Evolutionary conservation across 2,888 invertebrate species (phyloP), one percentile per base, ranked within the genome.

Genomic region (Busseola fusca): DNA sequence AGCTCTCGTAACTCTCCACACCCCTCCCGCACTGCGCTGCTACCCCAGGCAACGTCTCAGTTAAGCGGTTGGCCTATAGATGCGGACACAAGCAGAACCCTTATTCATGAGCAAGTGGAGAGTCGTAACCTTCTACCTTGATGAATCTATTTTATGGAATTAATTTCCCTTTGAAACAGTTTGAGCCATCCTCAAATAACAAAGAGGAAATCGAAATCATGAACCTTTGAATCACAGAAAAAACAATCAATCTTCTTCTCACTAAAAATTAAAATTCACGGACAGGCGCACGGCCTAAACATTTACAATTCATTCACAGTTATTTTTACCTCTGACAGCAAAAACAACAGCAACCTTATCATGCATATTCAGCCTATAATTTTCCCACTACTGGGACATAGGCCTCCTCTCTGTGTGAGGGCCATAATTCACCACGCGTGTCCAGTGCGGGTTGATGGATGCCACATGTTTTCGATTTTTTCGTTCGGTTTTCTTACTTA

Each of bases 81-180:
- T 42, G 40, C 7, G 4, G 27, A 27, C 18, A 10, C 56, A 64
- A 34, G 37, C 21, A 9, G 25, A 14, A 21, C 65, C 64, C 40
- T 64, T 65, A 65, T 65, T 65, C 64, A 63, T 65, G 65, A 65
- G 65, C n/a, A 18, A 42, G 30, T 42, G 1, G 64, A 30, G n/a
- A 30, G n/a, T 64, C 14, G 27, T 62, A 40, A 16, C 10, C 30
- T 18, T 1, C 12, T 7, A 2, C 12, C 7, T 18, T 30, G n/a
- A 25, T 40, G 27, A 60, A 64, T 64, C n/a, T 42, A 42, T 64
- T 42, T 64, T 7, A 40, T 30, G 12, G n/a, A 16, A 30, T 40
- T 63, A 16, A n/a, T 64, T 66, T 42, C 3, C 40, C 14, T 66
- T 42, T 59, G 16, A 40, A 27, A 30, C 1, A 7, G 27, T 62